Evolutionary conservation across 2,113 vertebrate species (phyloP).

Genomic region (Ptilorrhoa leucosticta): DNA sequence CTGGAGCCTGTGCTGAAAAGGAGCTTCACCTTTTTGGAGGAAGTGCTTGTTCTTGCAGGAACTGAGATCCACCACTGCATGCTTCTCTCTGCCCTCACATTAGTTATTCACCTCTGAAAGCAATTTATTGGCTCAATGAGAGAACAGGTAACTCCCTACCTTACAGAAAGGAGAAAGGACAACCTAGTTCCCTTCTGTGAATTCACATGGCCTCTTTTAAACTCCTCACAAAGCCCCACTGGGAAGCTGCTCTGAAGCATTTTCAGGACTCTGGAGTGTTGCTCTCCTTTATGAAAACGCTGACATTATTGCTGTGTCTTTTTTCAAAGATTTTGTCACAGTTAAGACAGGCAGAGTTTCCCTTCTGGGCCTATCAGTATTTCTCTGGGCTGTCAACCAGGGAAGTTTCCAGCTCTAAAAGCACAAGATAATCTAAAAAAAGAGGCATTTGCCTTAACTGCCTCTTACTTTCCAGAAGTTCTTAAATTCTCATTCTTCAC

Average conservation of each 20-base stretch:
- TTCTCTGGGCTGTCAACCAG: background rate
- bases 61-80: background rate
- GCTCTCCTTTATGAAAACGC: conserved; percentile 22
- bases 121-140: background rate
- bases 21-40: background rate
- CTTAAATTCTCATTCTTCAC: background rate
- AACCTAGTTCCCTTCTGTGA: background rate
- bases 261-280: background rate
- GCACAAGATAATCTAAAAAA: background rate
- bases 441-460: background rate
- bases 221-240: background rate
- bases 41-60: background rate
- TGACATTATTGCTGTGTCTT: background rate
- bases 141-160: background rate
- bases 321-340: conserved; percentile 28
- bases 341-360: conserved; percentile 8
- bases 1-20: background rate
- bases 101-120: background rate
- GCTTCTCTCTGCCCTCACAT: background rate
- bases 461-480: background rate
- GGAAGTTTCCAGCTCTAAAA: background rate
- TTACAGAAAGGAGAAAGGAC: background rate
- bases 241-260: background rate
- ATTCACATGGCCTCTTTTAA: background rate
- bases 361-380: conserved; percentile 10